Percentiles rank a stretch among this genome's conserved stretches.
phyloP scores from a whole-genome alignment of 2,888 invertebrate genomes.

The Drosophila anceps region DNA sequence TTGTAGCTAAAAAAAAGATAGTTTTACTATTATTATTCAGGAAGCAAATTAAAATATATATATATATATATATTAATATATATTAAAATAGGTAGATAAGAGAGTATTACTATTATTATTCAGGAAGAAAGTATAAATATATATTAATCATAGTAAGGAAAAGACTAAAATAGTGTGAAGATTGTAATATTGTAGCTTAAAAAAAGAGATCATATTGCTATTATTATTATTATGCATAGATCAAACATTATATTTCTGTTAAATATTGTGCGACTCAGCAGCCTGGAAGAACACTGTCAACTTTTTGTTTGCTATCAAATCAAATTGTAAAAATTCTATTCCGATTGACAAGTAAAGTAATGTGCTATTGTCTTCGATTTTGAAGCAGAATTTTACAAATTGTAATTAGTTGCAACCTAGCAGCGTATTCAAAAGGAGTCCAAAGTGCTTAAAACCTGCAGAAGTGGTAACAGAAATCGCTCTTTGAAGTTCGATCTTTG shows the following conservation, averaged over 20 bases:
- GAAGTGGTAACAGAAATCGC: background rate
- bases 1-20: background rate
- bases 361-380: slow-evolving; percentile 39
- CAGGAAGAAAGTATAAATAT: too few relatives aligned
- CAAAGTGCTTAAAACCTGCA: background rate
- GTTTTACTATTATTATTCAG: background rate
- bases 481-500: background rate
- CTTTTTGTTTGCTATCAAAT: background rate
- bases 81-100: too few relatives aligned
- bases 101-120: background rate
- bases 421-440: background rate
- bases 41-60: background rate
- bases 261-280: slow-evolving; percentile 3
- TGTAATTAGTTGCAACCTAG: slow-evolving; percentile 3
- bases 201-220: background rate
- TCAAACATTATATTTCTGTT: background rate
- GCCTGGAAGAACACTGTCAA: slow-evolving; percentile 6
- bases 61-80: too few relatives aligned
- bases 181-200: background rate
- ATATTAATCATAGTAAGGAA: background rate
- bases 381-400: slow-evolving; percentile 15
- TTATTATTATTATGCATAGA: background rate
- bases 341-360: slow-evolving; percentile 56
- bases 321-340: slow-evolving; percentile 4
- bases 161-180: background rate